These are phyloP conservation scores for Rallus crepitans DNA, from an alignment of 2,797 vertebrate genomes.

Conservation along the genomic window DNA sequence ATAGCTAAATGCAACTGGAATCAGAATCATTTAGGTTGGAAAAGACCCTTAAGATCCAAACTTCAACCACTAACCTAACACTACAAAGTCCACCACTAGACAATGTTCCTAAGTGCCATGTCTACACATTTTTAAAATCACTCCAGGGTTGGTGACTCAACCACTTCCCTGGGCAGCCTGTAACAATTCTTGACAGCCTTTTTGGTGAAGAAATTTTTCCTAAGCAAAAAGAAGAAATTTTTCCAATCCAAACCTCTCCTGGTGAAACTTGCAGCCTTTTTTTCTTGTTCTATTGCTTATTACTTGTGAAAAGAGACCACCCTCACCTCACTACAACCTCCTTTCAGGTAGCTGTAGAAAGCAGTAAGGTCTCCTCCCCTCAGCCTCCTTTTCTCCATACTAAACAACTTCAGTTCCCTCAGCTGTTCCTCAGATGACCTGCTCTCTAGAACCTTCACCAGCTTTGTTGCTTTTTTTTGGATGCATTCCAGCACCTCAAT, in stretches of 20 bases:
- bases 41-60: background rate
- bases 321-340: fast-evolving
- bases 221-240: background rate
- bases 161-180: background rate
- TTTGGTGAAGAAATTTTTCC: background rate
- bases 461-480: no score
- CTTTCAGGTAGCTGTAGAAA: background rate
- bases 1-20: background rate
- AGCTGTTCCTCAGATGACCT: no score
- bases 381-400: background rate
- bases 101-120: fast-evolving
- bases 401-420: background rate
- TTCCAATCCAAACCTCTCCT: background rate
- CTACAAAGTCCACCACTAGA: background rate
- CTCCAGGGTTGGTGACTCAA: background rate
- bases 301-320: background rate
- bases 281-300: background rate
- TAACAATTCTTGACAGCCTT: fast-evolving
- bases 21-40: background rate
- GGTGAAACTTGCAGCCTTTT: fast-evolving
- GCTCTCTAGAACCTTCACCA: no score
- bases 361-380: background rate
- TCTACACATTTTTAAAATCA: background rate
- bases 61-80: background rate
- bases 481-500: no score